These are phyloP conservation scores for Myiozetetes cayanensis DNA, from an alignment of 2,113 vertebrate genomes.

Conservation along the genomic window DNA sequence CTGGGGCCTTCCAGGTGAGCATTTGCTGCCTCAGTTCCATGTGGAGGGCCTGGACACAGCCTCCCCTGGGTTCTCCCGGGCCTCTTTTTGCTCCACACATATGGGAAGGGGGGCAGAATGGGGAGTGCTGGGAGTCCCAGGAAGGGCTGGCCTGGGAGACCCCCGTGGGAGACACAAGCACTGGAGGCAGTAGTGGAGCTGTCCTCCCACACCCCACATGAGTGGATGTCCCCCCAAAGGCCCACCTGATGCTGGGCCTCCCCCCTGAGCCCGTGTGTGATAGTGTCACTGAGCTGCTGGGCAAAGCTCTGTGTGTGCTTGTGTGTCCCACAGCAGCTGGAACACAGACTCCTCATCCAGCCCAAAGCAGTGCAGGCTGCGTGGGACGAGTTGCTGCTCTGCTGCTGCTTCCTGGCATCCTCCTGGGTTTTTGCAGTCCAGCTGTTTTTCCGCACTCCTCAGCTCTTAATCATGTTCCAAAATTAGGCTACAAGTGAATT, in stretches of 20 bases:
- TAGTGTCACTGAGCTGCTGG: background rate
- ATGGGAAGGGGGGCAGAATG: background rate
- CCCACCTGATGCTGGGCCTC: too few relatives aligned
- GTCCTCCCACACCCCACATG: background rate
- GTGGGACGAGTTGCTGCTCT: background rate
- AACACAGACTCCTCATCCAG: background rate
- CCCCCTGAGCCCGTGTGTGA: background rate
- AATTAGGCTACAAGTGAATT: background rate
- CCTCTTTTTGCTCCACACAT: background rate
- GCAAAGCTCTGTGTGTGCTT: background rate
- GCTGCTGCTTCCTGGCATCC: background rate
- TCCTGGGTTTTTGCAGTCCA: background rate
- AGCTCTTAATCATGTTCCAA: background rate
- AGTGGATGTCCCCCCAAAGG: too few relatives aligned
- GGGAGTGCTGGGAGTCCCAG: background rate
- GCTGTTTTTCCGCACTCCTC: background rate
- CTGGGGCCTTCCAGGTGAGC: rapidly evolving
- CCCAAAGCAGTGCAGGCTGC: background rate
- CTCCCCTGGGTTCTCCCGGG: background rate
- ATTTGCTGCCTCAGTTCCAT: background rate
- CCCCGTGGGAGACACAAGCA: background rate
- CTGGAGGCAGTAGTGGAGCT: rapidly evolving
- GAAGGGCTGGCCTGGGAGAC: background rate
- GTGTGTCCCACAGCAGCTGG: background rate
- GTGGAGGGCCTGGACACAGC: background rate